A percentile compares a stretch with the other conserved stretches of the same genome.
Conservation (phyloP, 2,797 vertebrate species). For the Myotis vivesi region DNA sequence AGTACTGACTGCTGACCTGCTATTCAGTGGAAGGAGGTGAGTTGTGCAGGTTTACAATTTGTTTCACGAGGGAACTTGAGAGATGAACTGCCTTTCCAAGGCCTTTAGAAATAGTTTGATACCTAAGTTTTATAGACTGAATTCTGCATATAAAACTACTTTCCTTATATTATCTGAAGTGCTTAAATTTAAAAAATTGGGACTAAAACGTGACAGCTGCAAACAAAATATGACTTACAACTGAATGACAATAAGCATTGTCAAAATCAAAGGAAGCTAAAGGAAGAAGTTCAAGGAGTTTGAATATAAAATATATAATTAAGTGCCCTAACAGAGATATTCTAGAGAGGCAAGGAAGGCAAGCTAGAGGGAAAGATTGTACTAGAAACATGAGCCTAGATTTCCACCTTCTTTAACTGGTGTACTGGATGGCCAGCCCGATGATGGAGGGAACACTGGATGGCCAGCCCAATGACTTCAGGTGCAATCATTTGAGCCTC, state of each 20-base stretch:
- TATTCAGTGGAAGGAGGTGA: not conserved
- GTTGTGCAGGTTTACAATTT: not conserved
- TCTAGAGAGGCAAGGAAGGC: not conserved
- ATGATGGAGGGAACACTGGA: not conserved
- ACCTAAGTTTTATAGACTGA: constrained; percentile 7
- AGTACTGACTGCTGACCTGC: not conserved
- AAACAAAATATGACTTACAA: not conserved
- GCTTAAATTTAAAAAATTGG: not conserved
- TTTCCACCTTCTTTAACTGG: not conserved
- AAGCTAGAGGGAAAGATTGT: not conserved
- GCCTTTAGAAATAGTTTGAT: not conserved
- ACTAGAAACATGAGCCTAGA: not conserved
- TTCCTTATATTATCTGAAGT: not conserved
- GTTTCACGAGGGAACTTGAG: not conserved
- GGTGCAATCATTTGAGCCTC: not conserved
- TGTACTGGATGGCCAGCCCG: not conserved
- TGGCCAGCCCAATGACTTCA: not conserved
- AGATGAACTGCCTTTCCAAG: not conserved
- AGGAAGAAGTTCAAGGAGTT: not conserved
- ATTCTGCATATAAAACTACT: not conserved
- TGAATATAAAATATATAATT: not conserved
- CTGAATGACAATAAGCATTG: not conserved
- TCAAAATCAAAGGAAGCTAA: not conserved
- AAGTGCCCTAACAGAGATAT: not conserved
- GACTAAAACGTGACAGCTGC: not conserved